phyloP scores from a whole-genome alignment of 2,797 vertebrate genomes.

The Cephalopachus bancanus region DNA sequence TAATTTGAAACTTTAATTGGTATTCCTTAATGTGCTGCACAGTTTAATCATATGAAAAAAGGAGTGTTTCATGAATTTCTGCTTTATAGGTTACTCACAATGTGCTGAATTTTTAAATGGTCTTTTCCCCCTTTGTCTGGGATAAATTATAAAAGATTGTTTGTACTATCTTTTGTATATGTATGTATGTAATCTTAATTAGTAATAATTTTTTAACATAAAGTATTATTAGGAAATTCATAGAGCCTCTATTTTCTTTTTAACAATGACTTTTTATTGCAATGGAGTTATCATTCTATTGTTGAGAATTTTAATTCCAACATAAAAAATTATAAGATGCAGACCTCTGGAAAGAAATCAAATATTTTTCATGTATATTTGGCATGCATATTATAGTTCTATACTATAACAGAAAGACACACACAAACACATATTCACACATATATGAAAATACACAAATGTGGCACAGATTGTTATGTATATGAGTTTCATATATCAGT shows the following conservation, averaged over 20 bases:
- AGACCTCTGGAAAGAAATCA: neutral
- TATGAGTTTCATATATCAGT: neutral
- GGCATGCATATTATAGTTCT: neutral
- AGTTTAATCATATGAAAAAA: conserved; percentile 51
- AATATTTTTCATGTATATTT: conserved; percentile 36
- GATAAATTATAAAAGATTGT: neutral
- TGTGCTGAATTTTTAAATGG: conserved; percentile 9
- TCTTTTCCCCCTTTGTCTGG: neutral
- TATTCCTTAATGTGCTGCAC: conserved; percentile 45
- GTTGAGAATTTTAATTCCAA: conserved; percentile 52
- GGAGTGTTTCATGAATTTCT: conserved; percentile 26
- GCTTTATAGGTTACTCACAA: neutral
- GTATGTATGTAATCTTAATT: neutral
- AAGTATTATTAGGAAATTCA: neutral
- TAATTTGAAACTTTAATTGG: conserved; percentile 77
- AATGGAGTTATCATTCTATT: neutral
- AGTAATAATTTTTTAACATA: neutral
- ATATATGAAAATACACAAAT: neutral
- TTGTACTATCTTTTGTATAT: neutral
- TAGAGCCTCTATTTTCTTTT: neutral
- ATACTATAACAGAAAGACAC: neutral
- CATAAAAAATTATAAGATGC: conserved; percentile 44
- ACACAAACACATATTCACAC: neutral
- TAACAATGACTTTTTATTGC: neutral
- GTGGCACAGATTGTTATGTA: neutral